A percentile compares a stretch with the other conserved stretches of the same genome.
Conservation (phyloP, 2,797 vertebrate genomes). For the Coranthus polyacanthus region DNA sequence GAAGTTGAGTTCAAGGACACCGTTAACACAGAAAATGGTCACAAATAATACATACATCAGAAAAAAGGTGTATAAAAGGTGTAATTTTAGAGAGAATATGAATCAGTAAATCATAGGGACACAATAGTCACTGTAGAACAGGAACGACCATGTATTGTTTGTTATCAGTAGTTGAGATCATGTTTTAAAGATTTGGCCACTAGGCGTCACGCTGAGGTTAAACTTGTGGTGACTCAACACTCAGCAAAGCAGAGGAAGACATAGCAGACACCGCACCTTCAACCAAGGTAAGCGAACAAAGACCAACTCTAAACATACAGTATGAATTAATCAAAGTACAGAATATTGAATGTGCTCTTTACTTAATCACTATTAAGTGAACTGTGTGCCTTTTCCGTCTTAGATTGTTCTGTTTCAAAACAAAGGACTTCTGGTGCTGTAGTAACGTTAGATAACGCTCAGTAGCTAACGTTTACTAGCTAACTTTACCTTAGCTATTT, state of each 20-base stretch:
- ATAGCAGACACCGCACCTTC: conserved; percentile 66
- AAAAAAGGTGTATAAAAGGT: too few relatives aligned
- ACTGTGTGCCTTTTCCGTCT: fast-evolving
- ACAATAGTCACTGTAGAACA: too few relatives aligned
- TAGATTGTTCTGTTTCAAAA: neutral
- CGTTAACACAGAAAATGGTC: too few relatives aligned
- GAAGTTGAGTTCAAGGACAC: too few relatives aligned
- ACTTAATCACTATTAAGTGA: too few relatives aligned
- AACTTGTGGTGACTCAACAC: conserved; percentile 11
- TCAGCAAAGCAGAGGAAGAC: conserved; percentile 61
- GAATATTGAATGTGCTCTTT: neutral
- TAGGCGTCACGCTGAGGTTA: conserved; percentile 44
- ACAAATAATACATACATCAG: too few relatives aligned
- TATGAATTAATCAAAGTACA: neutral
- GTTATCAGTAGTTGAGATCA: too few relatives aligned
- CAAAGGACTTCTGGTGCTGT: conserved; percentile 9
- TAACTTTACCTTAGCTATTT: conserved; percentile 70
- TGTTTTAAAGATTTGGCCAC: conserved; percentile 23
- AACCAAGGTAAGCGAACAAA: conserved; percentile 79
- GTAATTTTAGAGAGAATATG: too few relatives aligned
- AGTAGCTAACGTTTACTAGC: conserved; percentile 69
- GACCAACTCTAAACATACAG: conserved; percentile 33
- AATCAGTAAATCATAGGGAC: too few relatives aligned
- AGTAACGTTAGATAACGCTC: conserved; percentile 30
- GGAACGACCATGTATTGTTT: too few relatives aligned